These are phyloP conservation scores for Paralichthys olivaceus DNA, from an alignment of 2,113 vertebrate genomes.

Conservation along the genomic window DNA sequence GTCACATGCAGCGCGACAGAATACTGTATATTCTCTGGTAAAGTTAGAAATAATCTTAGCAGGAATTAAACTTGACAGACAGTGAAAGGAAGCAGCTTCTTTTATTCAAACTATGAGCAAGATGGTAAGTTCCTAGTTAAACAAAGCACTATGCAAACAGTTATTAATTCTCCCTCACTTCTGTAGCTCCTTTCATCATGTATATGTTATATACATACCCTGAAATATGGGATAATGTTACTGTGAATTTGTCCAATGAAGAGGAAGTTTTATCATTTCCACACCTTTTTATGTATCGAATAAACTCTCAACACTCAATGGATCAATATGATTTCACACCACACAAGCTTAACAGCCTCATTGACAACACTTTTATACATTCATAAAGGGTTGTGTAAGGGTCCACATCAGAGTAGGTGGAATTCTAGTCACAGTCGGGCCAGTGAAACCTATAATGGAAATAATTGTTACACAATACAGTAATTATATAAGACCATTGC, in stretches of 20 bases:
- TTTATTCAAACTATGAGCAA: conserved; percentile 4
- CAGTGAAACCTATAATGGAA: conserved; percentile 13
- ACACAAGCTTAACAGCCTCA: background rate
- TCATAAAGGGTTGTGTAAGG: background rate
- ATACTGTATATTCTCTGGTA: background rate
- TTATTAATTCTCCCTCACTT: background rate
- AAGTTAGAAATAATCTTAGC: background rate
- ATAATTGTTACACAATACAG: conserved; percentile 42
- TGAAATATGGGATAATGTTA: background rate
- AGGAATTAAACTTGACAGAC: background rate
- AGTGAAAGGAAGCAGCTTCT: background rate
- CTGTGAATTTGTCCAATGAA: background rate
- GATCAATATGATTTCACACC: background rate
- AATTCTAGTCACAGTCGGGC: background rate
- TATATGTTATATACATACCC: background rate
- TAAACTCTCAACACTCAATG: background rate
- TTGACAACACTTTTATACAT: background rate
- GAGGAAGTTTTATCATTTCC: background rate
- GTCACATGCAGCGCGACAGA: background rate
- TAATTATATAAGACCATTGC: conserved; percentile 36
- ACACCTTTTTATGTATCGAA: background rate
- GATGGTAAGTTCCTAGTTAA: conserved; percentile 7
- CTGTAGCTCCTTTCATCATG: conserved; percentile 3
- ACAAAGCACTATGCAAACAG: conserved; percentile 42
- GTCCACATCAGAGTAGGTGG: background rate